Percentiles rank a stretch among this genome's conserved stretches.
Evolutionary conservation across 2,888 invertebrate species (phyloP).

Genomic region (Perizoma flavofasciatum): DNA sequence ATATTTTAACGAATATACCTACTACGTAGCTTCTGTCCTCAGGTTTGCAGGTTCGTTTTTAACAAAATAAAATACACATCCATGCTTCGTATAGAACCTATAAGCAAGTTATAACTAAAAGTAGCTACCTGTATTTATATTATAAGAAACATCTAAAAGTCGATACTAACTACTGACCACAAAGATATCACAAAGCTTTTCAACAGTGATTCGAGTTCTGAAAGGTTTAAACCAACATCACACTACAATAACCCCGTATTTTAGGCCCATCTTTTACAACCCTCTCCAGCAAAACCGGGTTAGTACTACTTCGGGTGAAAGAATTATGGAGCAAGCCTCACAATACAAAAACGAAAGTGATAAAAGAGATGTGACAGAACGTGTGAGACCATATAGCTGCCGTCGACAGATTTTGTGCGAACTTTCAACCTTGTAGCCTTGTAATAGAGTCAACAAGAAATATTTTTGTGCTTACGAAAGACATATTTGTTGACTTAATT

Average conservation of each 20-base stretch:
- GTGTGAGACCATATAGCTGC: constrained; percentile 19
- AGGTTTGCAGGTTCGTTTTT: background rate
- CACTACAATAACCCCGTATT: constrained; percentile 17
- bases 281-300: constrained; percentile 28
- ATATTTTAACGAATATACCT: too few relatives aligned
- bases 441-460: constrained; percentile 15
- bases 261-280: constrained; percentile 26
- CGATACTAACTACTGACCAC: too few relatives aligned
- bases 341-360: constrained; percentile 39
- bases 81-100: too few relatives aligned
- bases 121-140: too few relatives aligned
- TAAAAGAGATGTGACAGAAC: constrained; percentile 36
- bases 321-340: constrained; percentile 34
- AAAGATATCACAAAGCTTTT: background rate
- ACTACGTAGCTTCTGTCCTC: too few relatives aligned
- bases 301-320: constrained; percentile 24
- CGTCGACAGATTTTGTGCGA: constrained; percentile 10
- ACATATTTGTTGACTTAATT: constrained; percentile 23
- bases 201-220: background rate
- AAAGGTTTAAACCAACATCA: constrained; percentile 3
- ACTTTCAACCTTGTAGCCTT: constrained; percentile 16
- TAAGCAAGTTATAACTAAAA: too few relatives aligned
- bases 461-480: constrained; percentile 17
- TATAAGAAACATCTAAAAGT: too few relatives aligned
- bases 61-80: too few relatives aligned